Base-by-base conservation (phyloP, 1,140 invertebrate species). In the Proales similis region DNA sequence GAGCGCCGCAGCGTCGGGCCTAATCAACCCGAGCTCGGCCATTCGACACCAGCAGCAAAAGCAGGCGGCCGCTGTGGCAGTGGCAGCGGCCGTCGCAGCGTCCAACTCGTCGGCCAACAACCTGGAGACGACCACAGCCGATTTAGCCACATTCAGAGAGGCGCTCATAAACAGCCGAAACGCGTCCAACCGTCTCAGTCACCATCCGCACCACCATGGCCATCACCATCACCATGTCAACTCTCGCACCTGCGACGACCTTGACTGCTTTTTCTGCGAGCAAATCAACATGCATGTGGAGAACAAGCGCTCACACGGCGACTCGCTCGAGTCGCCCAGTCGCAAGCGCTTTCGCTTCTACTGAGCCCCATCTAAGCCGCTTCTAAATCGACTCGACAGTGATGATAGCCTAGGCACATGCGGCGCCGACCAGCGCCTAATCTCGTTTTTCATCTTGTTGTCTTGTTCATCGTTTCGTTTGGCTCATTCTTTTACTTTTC, bases 241-340 rank as follows among this genome's bases (percentile, higher is more conserved):
- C n/a, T n/a, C n/a, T n/a, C n/a, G n/a, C n/a, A n/a, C n/a, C 20
- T 57, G 51, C n/a, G 51, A 57, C 26, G 51, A 57, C 30, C 32
- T 57, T 20, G 51, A 57, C 45, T 57, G 51, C 45, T 57, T 57
- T 42, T 57, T 57, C 32, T 57, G 51, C 14, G 51, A 57, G 32
- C 51, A 57, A 57, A 57, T 57, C 17, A 42, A 36, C 7, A 57
- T 42, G 3, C 51, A 57, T 24, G 45, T 57, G 12, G 51, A 57
- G 20, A 36, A 57, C 9, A 57, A 57, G 20, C 51, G 51, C 12
- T 57, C 51, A 26, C 36, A 36, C 17, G 45, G 11, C 29, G 45
- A 57, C 17, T 57, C 45, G 27, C 39, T 57, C 36, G 51, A 57
- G 30, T 57, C 51, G 9, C 51, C 51, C 14, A 57, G 36, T 2